Percentiles rank a stretch among this genome's conserved stretches.
These are phyloP conservation scores for Charadrius vociferus DNA, from an alignment of 2,113 vertebrate genomes.

Conservation along the genomic window DNA sequence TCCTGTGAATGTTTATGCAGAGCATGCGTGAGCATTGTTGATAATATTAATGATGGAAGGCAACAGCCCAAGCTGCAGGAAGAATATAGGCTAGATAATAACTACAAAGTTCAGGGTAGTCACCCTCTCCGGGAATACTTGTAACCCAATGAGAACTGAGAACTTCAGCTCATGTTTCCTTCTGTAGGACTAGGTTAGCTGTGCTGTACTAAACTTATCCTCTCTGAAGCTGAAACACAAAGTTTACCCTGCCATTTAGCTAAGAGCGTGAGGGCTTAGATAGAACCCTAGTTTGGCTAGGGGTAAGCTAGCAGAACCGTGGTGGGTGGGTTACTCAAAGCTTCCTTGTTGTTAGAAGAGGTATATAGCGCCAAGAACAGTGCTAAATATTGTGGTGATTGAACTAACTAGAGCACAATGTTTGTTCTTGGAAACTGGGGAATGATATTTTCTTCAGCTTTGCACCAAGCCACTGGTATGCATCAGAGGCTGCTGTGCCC, in stretches of 20 bases:
- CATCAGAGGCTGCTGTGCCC: constrained; percentile 24
- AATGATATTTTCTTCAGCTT: constrained; percentile 38
- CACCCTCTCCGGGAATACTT: not conserved
- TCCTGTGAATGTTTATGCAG: not conserved
- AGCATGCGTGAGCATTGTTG: not conserved
- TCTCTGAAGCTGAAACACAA: not conserved
- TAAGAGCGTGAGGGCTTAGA: not conserved
- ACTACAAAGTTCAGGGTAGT: not conserved
- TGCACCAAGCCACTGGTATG: constrained; percentile 35
- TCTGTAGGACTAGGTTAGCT: not conserved
- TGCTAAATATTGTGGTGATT: not conserved
- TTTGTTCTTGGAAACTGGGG: constrained; percentile 16
- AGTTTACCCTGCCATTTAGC: not conserved
- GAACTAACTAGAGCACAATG: not conserved
- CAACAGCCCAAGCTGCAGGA: not conserved
- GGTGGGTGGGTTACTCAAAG: not conserved
- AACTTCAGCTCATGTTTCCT: not conserved
- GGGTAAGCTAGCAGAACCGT: not conserved
- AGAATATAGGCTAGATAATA: not conserved
- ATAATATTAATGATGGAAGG: not conserved
- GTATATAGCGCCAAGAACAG: not conserved
- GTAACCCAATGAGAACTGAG: not conserved
- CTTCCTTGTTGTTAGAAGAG: not conserved
- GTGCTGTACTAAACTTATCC: not conserved
- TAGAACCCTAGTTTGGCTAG: not conserved